Conservation (phyloP, 92 coral and sea anemone genomes). For the Palythoa heliodiscus region DNA sequence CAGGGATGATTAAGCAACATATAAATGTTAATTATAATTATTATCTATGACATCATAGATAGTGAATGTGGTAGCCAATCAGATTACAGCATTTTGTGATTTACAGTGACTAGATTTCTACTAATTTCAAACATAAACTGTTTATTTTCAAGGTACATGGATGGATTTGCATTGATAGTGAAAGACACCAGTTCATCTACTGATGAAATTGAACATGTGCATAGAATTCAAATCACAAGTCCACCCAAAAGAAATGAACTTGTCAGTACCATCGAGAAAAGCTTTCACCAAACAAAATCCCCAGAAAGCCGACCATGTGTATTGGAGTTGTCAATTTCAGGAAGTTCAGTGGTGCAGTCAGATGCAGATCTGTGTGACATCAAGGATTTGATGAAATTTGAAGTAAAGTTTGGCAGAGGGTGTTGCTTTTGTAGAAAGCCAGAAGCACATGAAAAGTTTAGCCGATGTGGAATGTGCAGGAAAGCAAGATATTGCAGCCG, state of each 20-base stretch:
- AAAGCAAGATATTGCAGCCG: constrained; percentile 43
- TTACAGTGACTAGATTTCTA: neutral
- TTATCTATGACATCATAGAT: too few species aligned
- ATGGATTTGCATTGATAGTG: constrained; percentile 37
- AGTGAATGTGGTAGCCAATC: too few species aligned
- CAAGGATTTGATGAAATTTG: constrained; percentile 25
- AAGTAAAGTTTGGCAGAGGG: constrained; percentile 19
- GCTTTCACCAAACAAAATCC: constrained; percentile 2
- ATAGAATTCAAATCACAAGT: constrained; percentile 19
- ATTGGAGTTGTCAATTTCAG: neutral
- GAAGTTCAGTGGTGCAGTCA: neutral
- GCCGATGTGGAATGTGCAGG: constrained; percentile 26
- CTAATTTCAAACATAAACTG: neutral
- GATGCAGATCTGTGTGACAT: constrained; percentile 2
- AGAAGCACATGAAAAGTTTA: constrained; percentile 26
- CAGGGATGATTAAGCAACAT: too few species aligned
- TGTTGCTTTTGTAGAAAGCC: constrained; percentile 36
- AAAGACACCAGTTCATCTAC: constrained; percentile 2
- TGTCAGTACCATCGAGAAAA: constrained; percentile 20
- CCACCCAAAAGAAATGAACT: constrained; percentile 26
- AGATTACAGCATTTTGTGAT: too few species aligned
- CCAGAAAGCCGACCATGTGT: constrained; percentile 29
- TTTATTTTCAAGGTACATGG: constrained; percentile 9
- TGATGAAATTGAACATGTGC: constrained; percentile 2
- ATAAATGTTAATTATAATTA: too few species aligned